A percentile compares a stretch with the other conserved stretches of the same genome.
Evolutionary conservation across 2,888 invertebrate genomes (phyloP).

Genomic region (Corythucha ciliata): DNA sequence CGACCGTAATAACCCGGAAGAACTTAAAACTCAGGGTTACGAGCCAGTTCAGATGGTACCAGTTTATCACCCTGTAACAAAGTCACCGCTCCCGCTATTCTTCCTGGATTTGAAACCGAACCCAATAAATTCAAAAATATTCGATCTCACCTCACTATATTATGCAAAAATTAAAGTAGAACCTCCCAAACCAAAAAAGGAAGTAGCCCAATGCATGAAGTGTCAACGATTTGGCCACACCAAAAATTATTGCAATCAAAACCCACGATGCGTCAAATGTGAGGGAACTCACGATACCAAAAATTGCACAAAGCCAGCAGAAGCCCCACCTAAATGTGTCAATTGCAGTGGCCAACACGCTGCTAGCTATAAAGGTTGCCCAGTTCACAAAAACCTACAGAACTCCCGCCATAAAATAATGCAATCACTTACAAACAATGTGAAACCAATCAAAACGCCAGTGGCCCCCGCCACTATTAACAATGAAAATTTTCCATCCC

Average conservation of each 20-base stretch:
- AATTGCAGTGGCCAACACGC: constrained; percentile 12
- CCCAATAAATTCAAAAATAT: too few species aligned
- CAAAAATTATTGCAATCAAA: constrained; percentile 10
- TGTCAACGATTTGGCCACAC: constrained; percentile 14
- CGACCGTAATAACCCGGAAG: constrained; percentile 11
- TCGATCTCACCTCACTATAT: too few species aligned
- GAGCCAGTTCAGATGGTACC: constrained; percentile 16
- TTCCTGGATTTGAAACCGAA: too few species aligned
- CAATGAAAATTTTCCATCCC: constrained; percentile 3
- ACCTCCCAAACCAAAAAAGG: neutral
- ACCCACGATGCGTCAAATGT: constrained; percentile 4
- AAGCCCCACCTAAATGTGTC: constrained; percentile 5
- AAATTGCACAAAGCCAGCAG: constrained; percentile 1
- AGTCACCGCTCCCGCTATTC: too few species aligned
- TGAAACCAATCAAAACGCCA: too few species aligned
- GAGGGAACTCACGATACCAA: neutral
- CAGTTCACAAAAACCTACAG: constrained; percentile 9
- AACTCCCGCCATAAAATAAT: constrained; percentile 9
- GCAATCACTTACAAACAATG: neutral
- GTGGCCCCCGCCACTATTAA: neutral
- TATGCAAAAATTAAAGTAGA: too few species aligned
- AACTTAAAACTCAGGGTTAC: constrained; percentile 5
- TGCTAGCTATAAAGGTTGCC: constrained; percentile 14
- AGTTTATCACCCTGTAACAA: constrained; percentile 9
- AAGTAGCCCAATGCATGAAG: neutral